Conservation (phyloP, 1,140 invertebrate species). For the Delia radicum region DNA sequence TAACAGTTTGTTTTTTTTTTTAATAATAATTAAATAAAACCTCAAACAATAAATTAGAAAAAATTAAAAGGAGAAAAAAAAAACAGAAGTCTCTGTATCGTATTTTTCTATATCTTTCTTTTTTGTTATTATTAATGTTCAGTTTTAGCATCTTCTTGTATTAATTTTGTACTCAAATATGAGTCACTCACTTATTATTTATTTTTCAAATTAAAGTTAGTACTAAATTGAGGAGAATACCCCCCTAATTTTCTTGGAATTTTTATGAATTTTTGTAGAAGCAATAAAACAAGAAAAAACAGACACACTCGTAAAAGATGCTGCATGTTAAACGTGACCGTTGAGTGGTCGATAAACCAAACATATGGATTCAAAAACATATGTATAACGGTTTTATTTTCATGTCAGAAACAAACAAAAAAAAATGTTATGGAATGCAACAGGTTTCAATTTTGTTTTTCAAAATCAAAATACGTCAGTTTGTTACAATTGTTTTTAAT, state of each 20-base stretch:
- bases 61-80: neutral
- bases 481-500: too few relatives aligned
- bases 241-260: constrained; percentile 7
- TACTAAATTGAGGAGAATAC: neutral
- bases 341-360: neutral
- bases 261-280: constrained; percentile 9
- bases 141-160: neutral
- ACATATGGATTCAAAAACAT: neutral
- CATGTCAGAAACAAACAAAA: neutral
- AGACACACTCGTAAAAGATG: neutral
- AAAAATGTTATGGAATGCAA: neutral
- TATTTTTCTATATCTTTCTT: neutral
- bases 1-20: neutral
- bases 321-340: neutral
- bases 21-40: too few relatives aligned
- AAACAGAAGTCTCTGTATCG: neutral
- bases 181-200: too few relatives aligned
- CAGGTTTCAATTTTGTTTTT: neutral
- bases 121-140: neutral
- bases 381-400: neutral
- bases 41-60: too few relatives aligned
- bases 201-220: too few relatives aligned
- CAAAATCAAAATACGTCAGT: neutral
- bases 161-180: neutral
- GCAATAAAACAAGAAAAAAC: neutral